Conservation (phyloP, 2,888 invertebrate species). For the Hermodice carunculata region DNA sequence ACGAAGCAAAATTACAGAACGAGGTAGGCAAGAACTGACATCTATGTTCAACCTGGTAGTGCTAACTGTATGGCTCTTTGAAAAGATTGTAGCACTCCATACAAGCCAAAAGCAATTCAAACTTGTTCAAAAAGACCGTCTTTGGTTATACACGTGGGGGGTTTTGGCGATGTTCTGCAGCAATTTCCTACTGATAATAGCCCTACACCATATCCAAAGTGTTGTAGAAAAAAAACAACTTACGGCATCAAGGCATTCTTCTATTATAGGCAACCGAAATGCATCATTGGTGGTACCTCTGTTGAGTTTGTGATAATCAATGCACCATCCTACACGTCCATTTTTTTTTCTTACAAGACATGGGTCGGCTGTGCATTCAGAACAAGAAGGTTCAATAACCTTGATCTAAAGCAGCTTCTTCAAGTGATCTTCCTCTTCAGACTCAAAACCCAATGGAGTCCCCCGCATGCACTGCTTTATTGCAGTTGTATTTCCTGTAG, state of each 20-base stretch:
- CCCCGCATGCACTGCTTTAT: neutral
- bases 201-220: neutral
- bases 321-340: neutral
- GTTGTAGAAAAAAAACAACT: neutral
- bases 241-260: neutral
- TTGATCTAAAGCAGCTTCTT: neutral
- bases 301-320: slow-evolving; percentile 8
- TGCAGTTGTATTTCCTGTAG: neutral
- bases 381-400: neutral
- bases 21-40: neutral
- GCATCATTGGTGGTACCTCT: neutral
- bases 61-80: neutral
- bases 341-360: neutral
- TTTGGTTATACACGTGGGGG: neutral
- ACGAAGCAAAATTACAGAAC: neutral
- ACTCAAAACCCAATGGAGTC: neutral
- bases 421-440: slow-evolving; percentile 1
- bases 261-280: neutral
- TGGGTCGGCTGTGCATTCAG: neutral
- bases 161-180: too few relatives aligned
- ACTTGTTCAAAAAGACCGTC: neutral
- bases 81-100: neutral
- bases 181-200: slow-evolving; percentile 5
- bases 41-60: neutral
- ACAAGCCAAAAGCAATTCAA: slow-evolving; percentile 2